Conservation (phyloP, 2,113 vertebrate genomes). For the Scytalopus superciliaris region DNA sequence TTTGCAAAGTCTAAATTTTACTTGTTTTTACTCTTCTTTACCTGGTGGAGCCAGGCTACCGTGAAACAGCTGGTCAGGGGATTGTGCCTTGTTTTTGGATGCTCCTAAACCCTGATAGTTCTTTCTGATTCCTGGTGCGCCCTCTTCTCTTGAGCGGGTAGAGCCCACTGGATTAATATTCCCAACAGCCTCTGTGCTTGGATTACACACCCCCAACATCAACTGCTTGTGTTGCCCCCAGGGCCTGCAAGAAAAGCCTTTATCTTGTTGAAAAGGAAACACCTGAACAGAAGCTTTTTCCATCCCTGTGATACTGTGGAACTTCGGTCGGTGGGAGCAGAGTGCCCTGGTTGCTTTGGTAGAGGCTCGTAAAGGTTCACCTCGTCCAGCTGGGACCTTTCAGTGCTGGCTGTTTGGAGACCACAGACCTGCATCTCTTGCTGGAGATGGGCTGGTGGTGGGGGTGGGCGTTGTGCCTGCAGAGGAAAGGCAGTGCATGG, state of each 20-base stretch:
- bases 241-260: not conserved
- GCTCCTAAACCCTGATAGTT: not conserved
- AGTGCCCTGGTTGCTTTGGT: fast-evolving
- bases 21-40: not conserved
- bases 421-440: not conserved
- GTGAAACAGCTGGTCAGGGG: not conserved
- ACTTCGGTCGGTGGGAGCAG: fast-evolving
- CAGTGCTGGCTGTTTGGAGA: not conserved
- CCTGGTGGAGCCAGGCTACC: not conserved
- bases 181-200: not conserved
- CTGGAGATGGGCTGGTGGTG: not conserved
- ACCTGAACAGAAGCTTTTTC: not conserved
- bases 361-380: not conserved
- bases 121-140: fast-evolving
- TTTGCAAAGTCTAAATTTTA: not conserved
- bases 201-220: not conserved
- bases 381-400: not conserved
- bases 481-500: not conserved
- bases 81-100: not conserved
- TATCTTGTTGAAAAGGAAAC: not conserved
- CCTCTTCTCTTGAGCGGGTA: not conserved
- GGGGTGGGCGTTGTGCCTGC: fast-evolving
- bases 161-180: not conserved
- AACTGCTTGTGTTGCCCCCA: not conserved
- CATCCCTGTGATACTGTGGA: not conserved